Evolutionary conservation across 2,113 vertebrate genomes (phyloP), one percentile per base, ranked within the genome.

Genomic region (Loxodonta africana): DNA sequence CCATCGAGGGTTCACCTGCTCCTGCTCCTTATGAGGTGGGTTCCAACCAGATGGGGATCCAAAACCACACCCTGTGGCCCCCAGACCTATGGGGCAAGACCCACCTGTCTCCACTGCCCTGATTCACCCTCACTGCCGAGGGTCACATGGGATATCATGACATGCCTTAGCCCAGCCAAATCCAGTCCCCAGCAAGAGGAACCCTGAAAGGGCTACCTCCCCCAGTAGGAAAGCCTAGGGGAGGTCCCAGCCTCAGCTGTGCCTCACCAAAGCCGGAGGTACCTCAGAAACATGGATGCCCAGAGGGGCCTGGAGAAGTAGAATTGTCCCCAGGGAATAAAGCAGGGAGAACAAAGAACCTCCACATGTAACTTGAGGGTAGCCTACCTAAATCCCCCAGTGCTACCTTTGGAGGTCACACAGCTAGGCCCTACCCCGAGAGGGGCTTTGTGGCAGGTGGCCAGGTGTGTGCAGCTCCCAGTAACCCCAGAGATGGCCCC

Each of bases 331-430:
- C 25, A 25, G 30, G 23, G 69, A 93, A 30, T 65, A 18, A 5
- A 11, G 17, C 0, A 0, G 48, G 28, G 14, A 89, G 57, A 7
- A 30, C 20, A 62, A n/a, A 21, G 1, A 17, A 23, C 21, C 8
- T 33, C 80, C 17, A 57, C 0, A 0, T 30, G 20, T 28, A 17
- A 53, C 6, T 2, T 8, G 57, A 77, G 17, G 0, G 1, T 6
- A 26, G 8, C 12, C 37, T 18, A 6, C n/a, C 83, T 4, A 1
- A 11, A 0, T 0, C 6, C 46, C 8, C 20, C 62, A 0, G 2
- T 0, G 26, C 71, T 15, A n/a, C 20, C 25, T 20, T 46, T 6
- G 28, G 73, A 18, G 4, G 28, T 23, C 83, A 25, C 12, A 0
- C 2, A 0, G 18, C 30, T 8, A n/a, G 53, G 1, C 86, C 37